phyloP scores from a whole-genome alignment of 2,797 vertebrate species.

The Melanotaenia pygmaea region DNA sequence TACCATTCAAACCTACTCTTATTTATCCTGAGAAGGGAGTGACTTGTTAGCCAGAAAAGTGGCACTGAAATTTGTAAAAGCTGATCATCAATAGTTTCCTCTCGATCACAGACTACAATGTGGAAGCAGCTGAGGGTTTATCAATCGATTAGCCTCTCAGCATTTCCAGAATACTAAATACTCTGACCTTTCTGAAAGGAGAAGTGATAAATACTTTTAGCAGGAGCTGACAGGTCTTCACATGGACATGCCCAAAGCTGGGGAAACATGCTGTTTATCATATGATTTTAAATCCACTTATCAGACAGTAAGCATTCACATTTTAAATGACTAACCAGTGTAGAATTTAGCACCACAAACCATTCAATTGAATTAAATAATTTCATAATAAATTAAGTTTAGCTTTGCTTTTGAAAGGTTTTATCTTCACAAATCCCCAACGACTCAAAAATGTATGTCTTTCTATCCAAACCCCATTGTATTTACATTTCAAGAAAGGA shows the following conservation, averaged over 20 bases:
- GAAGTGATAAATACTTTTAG: slow-evolving; percentile 54
- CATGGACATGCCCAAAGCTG: slow-evolving; percentile 42
- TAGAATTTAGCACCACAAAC: background rate
- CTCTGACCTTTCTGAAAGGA: slow-evolving; percentile 28
- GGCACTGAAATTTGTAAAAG: slow-evolving; percentile 20
- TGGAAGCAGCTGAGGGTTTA: slow-evolving; percentile 45
- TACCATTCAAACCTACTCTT: background rate
- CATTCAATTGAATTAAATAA: background rate
- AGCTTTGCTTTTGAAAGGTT: background rate
- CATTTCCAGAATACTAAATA: slow-evolving; percentile 47
- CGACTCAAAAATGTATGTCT: background rate
- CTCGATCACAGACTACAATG: slow-evolving; percentile 24
- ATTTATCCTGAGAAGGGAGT: background rate
- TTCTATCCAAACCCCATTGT: background rate
- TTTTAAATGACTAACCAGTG: background rate
- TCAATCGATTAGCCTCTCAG: slow-evolving; percentile 54
- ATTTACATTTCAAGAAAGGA: slow-evolving; percentile 11
- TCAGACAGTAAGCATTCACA: background rate
- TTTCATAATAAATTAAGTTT: background rate
- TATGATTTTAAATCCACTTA: slow-evolving; percentile 10
- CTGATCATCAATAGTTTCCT: slow-evolving; percentile 46
- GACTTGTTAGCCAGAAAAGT: slow-evolving; percentile 5
- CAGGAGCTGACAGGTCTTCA: slow-evolving; percentile 49
- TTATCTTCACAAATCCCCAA: background rate
- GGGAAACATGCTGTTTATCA: slow-evolving; percentile 24